phyloP scores from a whole-genome alignment of 2,888 invertebrate species.

The Cetonia aurata region DNA sequence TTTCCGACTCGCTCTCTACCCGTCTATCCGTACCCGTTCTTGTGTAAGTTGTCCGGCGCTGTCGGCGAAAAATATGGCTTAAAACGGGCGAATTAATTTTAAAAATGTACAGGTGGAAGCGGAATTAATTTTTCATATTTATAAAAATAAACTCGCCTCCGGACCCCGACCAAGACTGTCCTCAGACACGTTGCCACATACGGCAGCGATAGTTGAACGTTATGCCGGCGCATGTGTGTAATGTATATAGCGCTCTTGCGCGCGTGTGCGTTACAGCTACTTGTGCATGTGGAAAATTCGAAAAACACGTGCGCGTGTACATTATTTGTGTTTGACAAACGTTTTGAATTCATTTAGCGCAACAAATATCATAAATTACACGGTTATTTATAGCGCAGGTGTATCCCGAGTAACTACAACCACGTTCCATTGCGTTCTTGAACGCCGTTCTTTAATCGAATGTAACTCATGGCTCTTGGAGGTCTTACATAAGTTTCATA shows the following conservation, averaged over 20 bases:
- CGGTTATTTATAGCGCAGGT: constrained; percentile 36
- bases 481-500: constrained; percentile 9
- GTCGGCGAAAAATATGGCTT: constrained; percentile 36
- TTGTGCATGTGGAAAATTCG: constrained; percentile 17
- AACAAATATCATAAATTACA: constrained; percentile 35
- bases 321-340: constrained; percentile 39
- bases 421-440: background rate
- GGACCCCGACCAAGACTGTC: constrained; percentile 3
- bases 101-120: constrained; percentile 39
- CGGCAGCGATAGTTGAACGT: no score
- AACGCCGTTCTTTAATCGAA: background rate
- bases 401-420: constrained; percentile 5
- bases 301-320: constrained; percentile 10
- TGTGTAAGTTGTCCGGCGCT: background rate
- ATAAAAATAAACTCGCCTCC: constrained; percentile 11
- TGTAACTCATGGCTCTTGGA: constrained; percentile 8
- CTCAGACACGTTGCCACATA: no score
- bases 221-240: constrained; percentile 4
- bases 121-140: constrained; percentile 42
- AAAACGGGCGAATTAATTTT: constrained; percentile 43
- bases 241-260: constrained; percentile 1
- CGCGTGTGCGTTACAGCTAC: background rate
- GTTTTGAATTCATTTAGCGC: constrained; percentile 33
- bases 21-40: background rate
- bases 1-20: background rate